Evolutionary conservation across 1,140 invertebrate genomes (phyloP).

Genomic region (Pararge aegeria): DNA sequence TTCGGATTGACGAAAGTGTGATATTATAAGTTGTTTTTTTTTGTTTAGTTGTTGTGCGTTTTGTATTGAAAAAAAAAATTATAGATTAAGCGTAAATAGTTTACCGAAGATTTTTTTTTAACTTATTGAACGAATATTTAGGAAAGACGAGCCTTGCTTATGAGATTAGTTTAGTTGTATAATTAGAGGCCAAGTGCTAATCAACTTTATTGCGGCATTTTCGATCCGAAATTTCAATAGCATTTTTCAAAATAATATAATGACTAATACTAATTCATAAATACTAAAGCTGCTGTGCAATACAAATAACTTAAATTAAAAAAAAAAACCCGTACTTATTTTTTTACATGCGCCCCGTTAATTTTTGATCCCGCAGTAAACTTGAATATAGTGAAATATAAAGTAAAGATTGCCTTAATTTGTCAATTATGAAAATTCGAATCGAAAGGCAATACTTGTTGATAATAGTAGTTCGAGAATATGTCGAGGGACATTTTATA

Average conservation of each 20-base stretch:
- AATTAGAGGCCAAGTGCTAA: conserved; percentile 56
- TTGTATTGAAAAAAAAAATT: conserved; percentile 58
- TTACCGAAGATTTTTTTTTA: conserved; percentile 60
- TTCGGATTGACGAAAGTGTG: conserved; percentile 69
- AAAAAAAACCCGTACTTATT: not conserved
- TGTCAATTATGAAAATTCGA: conserved; percentile 36
- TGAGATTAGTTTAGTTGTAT: conserved; percentile 71
- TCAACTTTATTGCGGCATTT: conserved; percentile 50
- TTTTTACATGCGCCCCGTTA: not conserved
- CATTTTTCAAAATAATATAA: not conserved
- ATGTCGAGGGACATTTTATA: conserved; percentile 70
- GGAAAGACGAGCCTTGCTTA: conserved; percentile 79
- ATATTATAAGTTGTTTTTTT: conserved; percentile 77
- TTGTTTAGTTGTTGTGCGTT: conserved; percentile 74
- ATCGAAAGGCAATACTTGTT: conserved; percentile 55
- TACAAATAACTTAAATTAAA: not conserved
- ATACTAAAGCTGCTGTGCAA: not conserved
- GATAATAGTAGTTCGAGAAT: conserved; percentile 51
- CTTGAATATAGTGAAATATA: not conserved
- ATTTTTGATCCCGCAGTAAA: not conserved
- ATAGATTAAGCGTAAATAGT: conserved; percentile 60
- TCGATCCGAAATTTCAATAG: conserved; percentile 45
- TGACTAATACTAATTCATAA: not conserved
- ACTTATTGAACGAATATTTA: conserved; percentile 74
- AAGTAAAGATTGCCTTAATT: conserved; percentile 25